phyloP scores from a whole-genome alignment of 1,140 invertebrate genomes.

The Ruditapes philippinarum region DNA sequence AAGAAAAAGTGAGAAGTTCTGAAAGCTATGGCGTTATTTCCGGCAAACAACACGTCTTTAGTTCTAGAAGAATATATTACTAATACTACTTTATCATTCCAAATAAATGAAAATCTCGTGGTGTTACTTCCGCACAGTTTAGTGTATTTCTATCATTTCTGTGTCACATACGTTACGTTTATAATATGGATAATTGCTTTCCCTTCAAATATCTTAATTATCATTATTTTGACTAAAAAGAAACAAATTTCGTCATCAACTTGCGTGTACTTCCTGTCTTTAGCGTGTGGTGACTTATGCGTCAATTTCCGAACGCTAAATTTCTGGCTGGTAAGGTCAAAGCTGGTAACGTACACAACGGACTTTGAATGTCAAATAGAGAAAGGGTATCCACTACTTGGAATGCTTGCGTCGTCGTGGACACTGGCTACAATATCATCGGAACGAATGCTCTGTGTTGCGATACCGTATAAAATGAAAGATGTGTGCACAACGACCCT shows the following conservation, averaged over 20 bases:
- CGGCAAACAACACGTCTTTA: too few relatives aligned
- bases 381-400: neutral
- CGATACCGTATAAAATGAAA: neutral
- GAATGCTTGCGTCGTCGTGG: neutral
- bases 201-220: neutral
- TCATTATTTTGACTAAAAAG: neutral
- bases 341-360: neutral
- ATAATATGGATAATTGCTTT: neutral
- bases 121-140: neutral
- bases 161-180: neutral
- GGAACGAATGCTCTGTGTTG: neutral
- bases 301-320: neutral
- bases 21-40: too few relatives aligned
- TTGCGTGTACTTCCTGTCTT: neutral
- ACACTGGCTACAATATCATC: neutral
- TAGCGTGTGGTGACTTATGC: neutral
- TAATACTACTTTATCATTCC: too few relatives aligned
- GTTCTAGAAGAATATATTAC: too few relatives aligned
- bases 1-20: too few relatives aligned
- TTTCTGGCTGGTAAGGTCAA: neutral
- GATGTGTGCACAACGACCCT: neutral
- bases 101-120: neutral
- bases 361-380: conserved; percentile 9
- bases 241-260: neutral
- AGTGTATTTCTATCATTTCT: neutral